Evolutionary conservation across 2,113 vertebrate genomes (phyloP), one percentile per base, ranked within the genome.

Genomic region (Leiothrix lutea): DNA sequence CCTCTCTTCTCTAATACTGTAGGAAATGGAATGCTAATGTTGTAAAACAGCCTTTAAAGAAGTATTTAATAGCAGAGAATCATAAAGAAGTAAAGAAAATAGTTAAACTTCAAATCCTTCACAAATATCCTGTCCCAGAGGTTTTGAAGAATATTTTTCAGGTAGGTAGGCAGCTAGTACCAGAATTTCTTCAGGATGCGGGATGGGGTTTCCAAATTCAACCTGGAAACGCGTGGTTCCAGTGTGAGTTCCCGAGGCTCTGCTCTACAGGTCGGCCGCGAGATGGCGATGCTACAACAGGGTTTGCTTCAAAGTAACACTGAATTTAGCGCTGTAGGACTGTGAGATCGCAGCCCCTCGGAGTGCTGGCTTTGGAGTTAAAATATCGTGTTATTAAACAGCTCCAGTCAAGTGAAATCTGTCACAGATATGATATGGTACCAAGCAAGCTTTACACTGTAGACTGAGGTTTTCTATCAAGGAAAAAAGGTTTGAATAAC

Each of bases 171-270:
- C 48, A 48, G 14, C 17, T 31, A 24, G 19, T 18, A 16, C 8
- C 8, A 8, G 36, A 9, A 20, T 25, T 67, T 44, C 15, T 73
- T 28, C 16, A 9, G 9, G 8, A 1, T 3, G 19, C 16, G 8
- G 9, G 7, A 1, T 3, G 19, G 44, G 21, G 5, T 60, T 78
- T 79, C 42, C 22, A 15, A 4, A 22, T 69, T 57, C 7, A 5
- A 0, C 3, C 5, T 5, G 74, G 36, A n/a, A 77, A 15, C 5
- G 33, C 17, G 36, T 1, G 6, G 42, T 38, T n/a, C 17, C 8
- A 6, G 0, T 1, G 23, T 0, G 2, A 35, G 4, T 5, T 60
- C 21, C 26, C 14, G 16, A 4, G 53, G 54, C 5, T 33, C 21
- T 26, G 31, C 50, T 64, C 40, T 47, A 36, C 15, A 9, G 10